Evolutionary conservation across 2,113 vertebrate species (phyloP).

Genomic region (Ovis canadensis): DNA sequence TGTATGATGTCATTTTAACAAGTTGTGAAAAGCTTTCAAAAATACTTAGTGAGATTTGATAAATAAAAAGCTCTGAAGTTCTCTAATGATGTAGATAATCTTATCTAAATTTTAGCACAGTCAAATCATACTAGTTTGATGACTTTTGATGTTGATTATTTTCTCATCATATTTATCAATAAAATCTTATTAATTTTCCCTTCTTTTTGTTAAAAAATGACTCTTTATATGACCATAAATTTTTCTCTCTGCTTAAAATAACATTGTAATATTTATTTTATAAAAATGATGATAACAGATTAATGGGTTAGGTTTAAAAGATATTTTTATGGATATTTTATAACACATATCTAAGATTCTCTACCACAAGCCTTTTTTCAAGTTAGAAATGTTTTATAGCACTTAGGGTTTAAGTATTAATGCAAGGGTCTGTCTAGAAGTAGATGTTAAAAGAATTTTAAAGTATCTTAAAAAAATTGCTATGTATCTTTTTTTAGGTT

Average conservation of each 20-base stretch:
- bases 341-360: background rate
- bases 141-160: background rate
- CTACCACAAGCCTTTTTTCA: background rate
- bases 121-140: background rate
- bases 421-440: background rate
- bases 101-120: background rate
- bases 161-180: background rate
- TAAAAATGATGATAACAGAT: background rate
- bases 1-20: background rate
- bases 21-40: background rate
- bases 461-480: background rate
- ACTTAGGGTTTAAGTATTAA: background rate
- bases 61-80: background rate
- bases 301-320: background rate
- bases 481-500: background rate
- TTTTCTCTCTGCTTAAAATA: background rate
- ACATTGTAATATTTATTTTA: background rate
- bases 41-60: background rate
- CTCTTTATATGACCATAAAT: background rate
- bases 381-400: background rate
- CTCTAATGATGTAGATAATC: background rate
- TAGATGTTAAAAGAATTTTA: background rate
- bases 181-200: background rate
- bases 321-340: slow-evolving; percentile 5
- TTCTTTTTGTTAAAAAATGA: background rate